These are phyloP conservation scores for Ceratotherium simum DNA, from an alignment of 2,113 vertebrate species.

Conservation along the genomic window DNA sequence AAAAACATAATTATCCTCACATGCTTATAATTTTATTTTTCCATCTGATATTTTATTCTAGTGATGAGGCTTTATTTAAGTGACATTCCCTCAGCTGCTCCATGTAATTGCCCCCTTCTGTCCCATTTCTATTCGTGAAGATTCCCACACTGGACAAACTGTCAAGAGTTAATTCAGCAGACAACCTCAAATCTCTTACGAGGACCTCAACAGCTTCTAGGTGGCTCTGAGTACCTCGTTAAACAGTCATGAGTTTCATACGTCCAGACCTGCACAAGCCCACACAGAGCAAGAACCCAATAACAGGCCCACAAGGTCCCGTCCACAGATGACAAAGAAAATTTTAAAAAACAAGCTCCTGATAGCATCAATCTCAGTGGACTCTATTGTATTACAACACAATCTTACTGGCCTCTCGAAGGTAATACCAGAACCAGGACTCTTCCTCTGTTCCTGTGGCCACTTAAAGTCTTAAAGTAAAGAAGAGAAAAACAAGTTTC, in stretches of 20 bases:
- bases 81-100: neutral
- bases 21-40: neutral
- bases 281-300: fast-evolving
- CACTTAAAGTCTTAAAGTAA: neutral
- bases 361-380: neutral
- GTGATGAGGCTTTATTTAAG: neutral
- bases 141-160: neutral
- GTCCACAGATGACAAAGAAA: neutral
- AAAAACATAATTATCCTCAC: neutral
- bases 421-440: neutral
- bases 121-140: neutral
- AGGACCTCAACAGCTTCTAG: fast-evolving
- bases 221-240: neutral
- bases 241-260: neutral
- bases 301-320: neutral
- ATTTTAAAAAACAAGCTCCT: neutral
- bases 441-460: neutral
- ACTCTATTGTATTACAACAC: neutral
- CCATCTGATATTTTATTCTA: neutral
- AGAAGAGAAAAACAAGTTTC: neutral
- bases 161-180: neutral
- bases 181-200: neutral
- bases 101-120: neutral
- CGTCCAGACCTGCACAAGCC: fast-evolving
- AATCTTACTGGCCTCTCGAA: neutral